Evolutionary conservation across 2,888 invertebrate species (phyloP).

Genomic region (Helobdella robusta): DNA sequence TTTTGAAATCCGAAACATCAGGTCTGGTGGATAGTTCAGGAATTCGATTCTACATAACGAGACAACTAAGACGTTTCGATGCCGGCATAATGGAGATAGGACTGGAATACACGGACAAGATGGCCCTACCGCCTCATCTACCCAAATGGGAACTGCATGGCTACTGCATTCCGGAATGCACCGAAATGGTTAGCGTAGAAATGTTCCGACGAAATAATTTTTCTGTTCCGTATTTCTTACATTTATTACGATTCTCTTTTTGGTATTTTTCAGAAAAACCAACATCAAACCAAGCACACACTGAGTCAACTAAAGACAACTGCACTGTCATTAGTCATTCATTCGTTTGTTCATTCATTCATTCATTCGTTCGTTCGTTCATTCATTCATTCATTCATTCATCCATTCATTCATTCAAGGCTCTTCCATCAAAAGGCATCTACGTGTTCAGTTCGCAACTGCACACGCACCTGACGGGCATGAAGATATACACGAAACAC

Average conservation of each 20-base stretch:
- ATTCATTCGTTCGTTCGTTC: too few relatives aligned
- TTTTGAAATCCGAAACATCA: slow-evolving; percentile 41
- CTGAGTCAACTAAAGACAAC: background rate
- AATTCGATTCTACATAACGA: slow-evolving; percentile 68
- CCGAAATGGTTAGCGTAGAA: slow-evolving; percentile 72
- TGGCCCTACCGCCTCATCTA: slow-evolving; percentile 85
- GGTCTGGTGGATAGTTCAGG: slow-evolving; percentile 82
- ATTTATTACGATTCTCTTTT: background rate
- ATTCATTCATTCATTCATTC: too few relatives aligned
- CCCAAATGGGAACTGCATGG: slow-evolving; percentile 70
- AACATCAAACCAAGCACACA: background rate
- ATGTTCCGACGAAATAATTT: background rate
- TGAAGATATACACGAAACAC: slow-evolving; percentile 73
- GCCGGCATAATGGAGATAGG: slow-evolving; percentile 94
- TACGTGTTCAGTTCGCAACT: slow-evolving; percentile 87
- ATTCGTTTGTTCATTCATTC: too few relatives aligned
- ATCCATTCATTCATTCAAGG: too few relatives aligned
- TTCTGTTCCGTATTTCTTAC: background rate
- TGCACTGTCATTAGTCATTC: background rate
- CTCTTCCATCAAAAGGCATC: slow-evolving; percentile 68
- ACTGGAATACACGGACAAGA: slow-evolving; percentile 91
- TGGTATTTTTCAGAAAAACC: background rate
- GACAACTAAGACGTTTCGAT: slow-evolving; percentile 68
- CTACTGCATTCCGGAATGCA: slow-evolving; percentile 85
- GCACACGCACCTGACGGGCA: slow-evolving; percentile 88